phyloP scores from a whole-genome alignment of 2,888 invertebrate genomes.

The Machimus atricapillus region DNA sequence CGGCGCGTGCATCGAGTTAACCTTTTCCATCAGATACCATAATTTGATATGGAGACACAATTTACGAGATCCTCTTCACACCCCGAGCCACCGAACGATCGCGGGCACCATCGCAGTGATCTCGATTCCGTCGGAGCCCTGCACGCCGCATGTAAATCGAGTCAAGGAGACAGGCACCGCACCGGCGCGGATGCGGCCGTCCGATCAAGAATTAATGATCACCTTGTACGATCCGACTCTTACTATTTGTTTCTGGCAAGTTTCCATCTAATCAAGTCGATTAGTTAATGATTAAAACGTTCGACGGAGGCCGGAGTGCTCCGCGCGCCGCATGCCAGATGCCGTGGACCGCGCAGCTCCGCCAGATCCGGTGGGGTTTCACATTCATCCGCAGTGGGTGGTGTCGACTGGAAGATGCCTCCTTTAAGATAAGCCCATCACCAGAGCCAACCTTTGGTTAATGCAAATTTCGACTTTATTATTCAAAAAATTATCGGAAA shows the following conservation, averaged over 20 bases:
- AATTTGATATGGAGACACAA: slow-evolving; percentile 22
- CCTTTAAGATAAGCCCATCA: slow-evolving; percentile 26
- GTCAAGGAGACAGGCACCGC: background rate
- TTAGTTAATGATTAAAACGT: slow-evolving; percentile 35
- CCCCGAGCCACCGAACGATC: background rate
- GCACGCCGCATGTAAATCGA: background rate
- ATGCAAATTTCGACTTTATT: slow-evolving; percentile 26
- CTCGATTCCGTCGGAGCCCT: background rate
- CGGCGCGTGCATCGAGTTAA: slow-evolving; percentile 22
- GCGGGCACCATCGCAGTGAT: background rate
- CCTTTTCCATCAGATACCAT: slow-evolving; percentile 16
- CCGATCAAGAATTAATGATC: slow-evolving; percentile 30
- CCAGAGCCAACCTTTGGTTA: background rate
- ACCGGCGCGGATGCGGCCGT: slow-evolving; percentile 5
- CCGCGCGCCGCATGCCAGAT: background rate
- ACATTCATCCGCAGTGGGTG: slow-evolving; percentile 34
- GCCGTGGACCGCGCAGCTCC: background rate
- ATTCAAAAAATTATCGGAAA: slow-evolving; percentile 9
- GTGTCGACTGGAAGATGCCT: slow-evolving; percentile 28
- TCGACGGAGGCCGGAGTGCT: background rate
- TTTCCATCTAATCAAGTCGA: slow-evolving; percentile 32
- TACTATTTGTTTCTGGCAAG: slow-evolving; percentile 33
- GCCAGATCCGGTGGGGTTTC: background rate
- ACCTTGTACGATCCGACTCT: background rate
- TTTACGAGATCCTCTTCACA: slow-evolving; percentile 6